Conservation (phyloP, 2,888 invertebrate species). For the Dryadula phaetusa region DNA sequence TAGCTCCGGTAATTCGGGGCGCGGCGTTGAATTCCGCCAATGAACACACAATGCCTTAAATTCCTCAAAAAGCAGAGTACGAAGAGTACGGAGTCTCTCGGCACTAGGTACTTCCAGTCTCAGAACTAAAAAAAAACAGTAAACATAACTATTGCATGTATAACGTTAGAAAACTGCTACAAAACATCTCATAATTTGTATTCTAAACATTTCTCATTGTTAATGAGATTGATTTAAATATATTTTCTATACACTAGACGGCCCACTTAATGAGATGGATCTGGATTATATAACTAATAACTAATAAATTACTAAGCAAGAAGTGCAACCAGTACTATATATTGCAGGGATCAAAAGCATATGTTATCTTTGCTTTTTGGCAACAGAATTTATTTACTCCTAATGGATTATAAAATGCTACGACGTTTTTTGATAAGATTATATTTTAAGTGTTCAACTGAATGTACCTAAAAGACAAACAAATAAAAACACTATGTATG, state of each 20-base stretch:
- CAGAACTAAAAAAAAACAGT: no score
- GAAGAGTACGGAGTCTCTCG: no score
- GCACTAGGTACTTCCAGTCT: no score
- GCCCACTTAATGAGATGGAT: background rate
- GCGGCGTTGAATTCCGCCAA: no score
- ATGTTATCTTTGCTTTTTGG: conserved; percentile 40
- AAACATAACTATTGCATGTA: no score
- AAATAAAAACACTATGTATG: no score
- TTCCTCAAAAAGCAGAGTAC: no score
- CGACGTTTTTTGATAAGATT: conserved; percentile 1
- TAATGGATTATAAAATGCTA: conserved; percentile 24
- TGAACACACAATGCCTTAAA: no score
- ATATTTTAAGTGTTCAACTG: background rate
- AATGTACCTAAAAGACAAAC: background rate
- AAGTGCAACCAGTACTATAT: conserved; percentile 13
- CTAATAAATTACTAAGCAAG: conserved; percentile 34
- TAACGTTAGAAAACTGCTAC: no score
- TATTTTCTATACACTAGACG: background rate
- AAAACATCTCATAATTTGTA: no score
- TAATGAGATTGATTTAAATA: background rate
- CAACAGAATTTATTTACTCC: conserved; percentile 33
- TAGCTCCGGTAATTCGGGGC: no score
- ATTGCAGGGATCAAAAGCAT: conserved; percentile 30
- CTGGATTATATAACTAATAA: background rate
- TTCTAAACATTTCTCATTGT: background rate